Percentiles rank a stretch among this genome's conserved stretches.
Conservation (phyloP, 2,113 vertebrate genomes). For the Chaetura pelagica region DNA sequence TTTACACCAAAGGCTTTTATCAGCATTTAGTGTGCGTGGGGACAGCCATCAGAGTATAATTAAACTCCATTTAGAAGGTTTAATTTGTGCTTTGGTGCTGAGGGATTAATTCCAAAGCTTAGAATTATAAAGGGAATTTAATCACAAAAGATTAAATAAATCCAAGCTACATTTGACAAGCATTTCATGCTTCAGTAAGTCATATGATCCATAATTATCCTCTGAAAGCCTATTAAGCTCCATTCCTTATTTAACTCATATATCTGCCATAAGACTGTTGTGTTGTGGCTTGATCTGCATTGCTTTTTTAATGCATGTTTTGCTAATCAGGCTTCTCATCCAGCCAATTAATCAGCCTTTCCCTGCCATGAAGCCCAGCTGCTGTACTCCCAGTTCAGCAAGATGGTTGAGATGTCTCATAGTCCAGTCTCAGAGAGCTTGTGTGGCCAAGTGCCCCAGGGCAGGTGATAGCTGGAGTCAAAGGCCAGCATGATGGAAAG, state of each 20-base stretch:
- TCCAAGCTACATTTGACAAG: neutral
- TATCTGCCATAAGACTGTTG: neutral
- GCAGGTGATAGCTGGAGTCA: slow-evolving; percentile 46
- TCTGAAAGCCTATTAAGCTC: slow-evolving; percentile 22
- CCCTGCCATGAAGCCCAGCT: neutral
- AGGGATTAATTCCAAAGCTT: slow-evolving; percentile 22
- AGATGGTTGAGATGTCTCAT: neutral
- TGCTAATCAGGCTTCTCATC: neutral
- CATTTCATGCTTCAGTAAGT: neutral
- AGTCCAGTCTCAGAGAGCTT: neutral
- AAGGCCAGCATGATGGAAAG: neutral
- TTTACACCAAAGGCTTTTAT: neutral
- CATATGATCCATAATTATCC: neutral
- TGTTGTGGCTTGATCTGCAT: fast-evolving
- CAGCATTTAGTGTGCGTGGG: neutral
- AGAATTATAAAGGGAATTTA: slow-evolving; percentile 44
- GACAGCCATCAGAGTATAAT: slow-evolving; percentile 17
- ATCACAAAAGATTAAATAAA: slow-evolving; percentile 57
- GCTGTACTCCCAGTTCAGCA: neutral
- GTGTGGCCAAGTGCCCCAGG: slow-evolving; percentile 34
- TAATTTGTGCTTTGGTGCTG: slow-evolving; percentile 46
- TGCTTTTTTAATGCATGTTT: neutral
- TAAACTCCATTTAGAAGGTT: slow-evolving; percentile 42
- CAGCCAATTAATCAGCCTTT: neutral
- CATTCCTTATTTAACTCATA: neutral